These are phyloP conservation scores for Lepidurus arcticus DNA, from an alignment of 1,140 invertebrate species.

Conservation along the genomic window DNA sequence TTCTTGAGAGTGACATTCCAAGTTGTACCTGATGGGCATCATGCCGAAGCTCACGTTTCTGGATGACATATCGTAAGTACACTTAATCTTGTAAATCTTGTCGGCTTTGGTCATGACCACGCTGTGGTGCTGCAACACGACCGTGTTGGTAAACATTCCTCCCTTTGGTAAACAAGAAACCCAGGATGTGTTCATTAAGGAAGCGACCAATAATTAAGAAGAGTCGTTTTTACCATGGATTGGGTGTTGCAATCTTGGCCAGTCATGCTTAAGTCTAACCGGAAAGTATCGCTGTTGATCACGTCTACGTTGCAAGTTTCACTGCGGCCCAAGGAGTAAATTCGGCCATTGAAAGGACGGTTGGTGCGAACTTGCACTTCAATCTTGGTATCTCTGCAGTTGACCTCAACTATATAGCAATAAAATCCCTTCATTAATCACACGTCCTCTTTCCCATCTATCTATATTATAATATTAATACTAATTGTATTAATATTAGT, in stretches of 20 bases:
- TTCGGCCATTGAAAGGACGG: conserved; percentile 87
- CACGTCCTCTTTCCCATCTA: background rate
- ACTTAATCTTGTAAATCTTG: conserved; percentile 94
- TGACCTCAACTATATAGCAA: conserved; percentile 67
- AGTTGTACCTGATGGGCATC: conserved; percentile 80
- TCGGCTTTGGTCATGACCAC: conserved; percentile 95
- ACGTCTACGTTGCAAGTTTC: conserved; percentile 94
- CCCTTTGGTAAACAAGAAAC: conserved; percentile 52
- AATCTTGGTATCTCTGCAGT: conserved; percentile 90
- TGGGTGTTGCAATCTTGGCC: conserved; percentile 88
- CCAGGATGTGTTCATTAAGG: background rate
- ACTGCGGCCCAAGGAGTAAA: conserved; percentile 84
- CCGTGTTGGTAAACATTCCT: conserved; percentile 88
- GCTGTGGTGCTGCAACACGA: conserved; percentile 90
- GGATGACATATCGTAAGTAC: conserved; percentile 92
- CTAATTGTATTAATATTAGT: background rate
- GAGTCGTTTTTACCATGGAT: conserved; percentile 41
- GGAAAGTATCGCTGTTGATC: conserved; percentile 82
- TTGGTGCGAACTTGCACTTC: conserved; percentile 86
- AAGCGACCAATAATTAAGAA: background rate
- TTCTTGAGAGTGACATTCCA: background rate
- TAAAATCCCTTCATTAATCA: background rate
- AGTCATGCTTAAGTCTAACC: conserved; percentile 83
- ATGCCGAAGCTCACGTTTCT: conserved; percentile 95
- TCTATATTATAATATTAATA: conserved; percentile 23